Conservation (phyloP, 2,113 vertebrate genomes). For the Stomatorhinus ivindoensis region DNA sequence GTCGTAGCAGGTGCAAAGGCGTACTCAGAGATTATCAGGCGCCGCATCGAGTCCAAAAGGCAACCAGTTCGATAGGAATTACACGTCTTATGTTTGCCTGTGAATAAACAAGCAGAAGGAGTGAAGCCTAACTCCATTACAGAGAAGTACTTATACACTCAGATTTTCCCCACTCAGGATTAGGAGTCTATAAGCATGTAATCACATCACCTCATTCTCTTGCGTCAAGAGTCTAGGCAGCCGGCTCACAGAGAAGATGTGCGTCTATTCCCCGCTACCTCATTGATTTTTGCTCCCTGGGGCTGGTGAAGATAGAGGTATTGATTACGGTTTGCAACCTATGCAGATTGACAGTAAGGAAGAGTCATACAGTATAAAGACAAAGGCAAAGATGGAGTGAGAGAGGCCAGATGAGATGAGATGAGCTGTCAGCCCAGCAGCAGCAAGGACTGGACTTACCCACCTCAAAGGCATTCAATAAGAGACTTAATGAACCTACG, state of each 20-base stretch:
- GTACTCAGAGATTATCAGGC: not conserved
- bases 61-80: not conserved
- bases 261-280: not conserved
- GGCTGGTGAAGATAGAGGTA: not conserved
- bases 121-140: not conserved
- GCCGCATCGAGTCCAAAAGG: not conserved
- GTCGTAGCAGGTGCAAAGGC: not conserved
- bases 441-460: not conserved
- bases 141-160: not conserved
- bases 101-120: not conserved
- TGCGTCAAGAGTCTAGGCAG: not conserved
- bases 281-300: not conserved
- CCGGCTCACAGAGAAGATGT: not conserved
- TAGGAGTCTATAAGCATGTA: not conserved
- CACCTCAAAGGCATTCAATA: not conserved
- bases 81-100: not conserved
- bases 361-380: not conserved
- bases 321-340: conserved; percentile 7
- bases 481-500: not conserved
- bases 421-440: not conserved
- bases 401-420: not conserved
- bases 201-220: not conserved
- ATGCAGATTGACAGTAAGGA: conserved; percentile 13
- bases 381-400: not conserved
- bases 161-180: not conserved